Conservation (phyloP, 2,113 vertebrate species). For the Pimephales promelas region DNA sequence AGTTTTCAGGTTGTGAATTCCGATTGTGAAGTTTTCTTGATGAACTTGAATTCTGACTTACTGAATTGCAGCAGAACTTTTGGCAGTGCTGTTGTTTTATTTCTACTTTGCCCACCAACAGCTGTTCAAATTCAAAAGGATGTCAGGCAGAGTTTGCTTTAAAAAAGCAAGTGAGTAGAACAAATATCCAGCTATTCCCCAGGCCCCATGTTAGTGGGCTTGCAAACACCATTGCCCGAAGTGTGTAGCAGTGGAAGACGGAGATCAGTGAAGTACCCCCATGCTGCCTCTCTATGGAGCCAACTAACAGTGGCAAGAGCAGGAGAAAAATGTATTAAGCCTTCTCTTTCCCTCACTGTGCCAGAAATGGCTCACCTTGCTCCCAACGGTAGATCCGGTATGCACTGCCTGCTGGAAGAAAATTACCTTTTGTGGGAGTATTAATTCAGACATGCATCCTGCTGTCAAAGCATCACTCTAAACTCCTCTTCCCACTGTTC, state of each 20-base stretch:
- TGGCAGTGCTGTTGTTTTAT: conserved; percentile 60
- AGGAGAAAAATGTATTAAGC: conserved; percentile 69
- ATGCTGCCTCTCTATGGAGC: conserved; percentile 65
- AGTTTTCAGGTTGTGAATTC: neutral
- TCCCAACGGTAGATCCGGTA: conserved; percentile 66
- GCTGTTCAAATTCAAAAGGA: conserved; percentile 72
- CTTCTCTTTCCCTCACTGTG: conserved; percentile 56
- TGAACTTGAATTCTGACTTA: conserved; percentile 66
- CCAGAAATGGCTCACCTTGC: conserved; percentile 72
- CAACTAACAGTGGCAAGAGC: conserved; percentile 52
- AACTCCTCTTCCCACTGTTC: conserved; percentile 65
- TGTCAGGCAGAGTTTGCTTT: conserved; percentile 68
- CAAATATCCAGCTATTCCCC: conserved; percentile 67
- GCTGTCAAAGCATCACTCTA: conserved; percentile 74
- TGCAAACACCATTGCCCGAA: conserved; percentile 73
- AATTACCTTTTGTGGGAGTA: conserved; percentile 77
- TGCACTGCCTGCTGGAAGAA: conserved; percentile 70
- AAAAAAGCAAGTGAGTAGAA: conserved; percentile 72
- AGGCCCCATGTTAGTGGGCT: conserved; percentile 73
- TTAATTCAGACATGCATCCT: conserved; percentile 79
- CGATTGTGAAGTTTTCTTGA: conserved; percentile 50
- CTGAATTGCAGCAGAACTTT: conserved; percentile 60
- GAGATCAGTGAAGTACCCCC: conserved; percentile 74
- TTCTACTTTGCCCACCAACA: conserved; percentile 61
- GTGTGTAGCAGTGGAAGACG: conserved; percentile 73